phyloP scores from a whole-genome alignment of 2,113 vertebrate genomes.

The Ramphastos sulfuratus region DNA sequence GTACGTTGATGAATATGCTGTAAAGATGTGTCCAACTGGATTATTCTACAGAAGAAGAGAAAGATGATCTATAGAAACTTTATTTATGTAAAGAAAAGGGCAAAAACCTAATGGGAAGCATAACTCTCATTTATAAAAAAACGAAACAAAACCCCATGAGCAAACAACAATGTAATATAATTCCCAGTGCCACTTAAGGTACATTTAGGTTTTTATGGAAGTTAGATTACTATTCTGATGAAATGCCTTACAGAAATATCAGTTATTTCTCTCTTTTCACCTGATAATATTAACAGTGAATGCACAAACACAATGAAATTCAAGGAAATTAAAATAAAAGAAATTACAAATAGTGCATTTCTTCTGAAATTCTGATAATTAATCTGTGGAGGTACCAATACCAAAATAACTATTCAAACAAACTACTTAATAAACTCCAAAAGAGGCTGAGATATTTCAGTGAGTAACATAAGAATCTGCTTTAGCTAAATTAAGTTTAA shows the following conservation, averaged over 20 bases:
- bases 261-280: background rate
- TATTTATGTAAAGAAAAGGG: background rate
- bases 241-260: background rate
- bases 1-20: background rate
- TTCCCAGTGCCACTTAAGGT: background rate
- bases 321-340: background rate
- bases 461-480: background rate
- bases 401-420: background rate
- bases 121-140: background rate
- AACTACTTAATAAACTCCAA: background rate
- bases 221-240: background rate
- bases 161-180: background rate
- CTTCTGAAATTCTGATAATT: background rate
- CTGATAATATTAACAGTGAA: background rate
- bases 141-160: background rate
- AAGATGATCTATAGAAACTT: background rate
- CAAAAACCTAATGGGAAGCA: background rate
- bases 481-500: background rate
- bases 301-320: background rate
- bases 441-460: background rate
- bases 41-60: background rate
- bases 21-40: background rate
- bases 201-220: background rate
- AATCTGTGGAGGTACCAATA: background rate
- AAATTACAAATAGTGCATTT: background rate